Conservation (phyloP, 1,140 invertebrate genomes). For the Sycophila sp. region DNA sequence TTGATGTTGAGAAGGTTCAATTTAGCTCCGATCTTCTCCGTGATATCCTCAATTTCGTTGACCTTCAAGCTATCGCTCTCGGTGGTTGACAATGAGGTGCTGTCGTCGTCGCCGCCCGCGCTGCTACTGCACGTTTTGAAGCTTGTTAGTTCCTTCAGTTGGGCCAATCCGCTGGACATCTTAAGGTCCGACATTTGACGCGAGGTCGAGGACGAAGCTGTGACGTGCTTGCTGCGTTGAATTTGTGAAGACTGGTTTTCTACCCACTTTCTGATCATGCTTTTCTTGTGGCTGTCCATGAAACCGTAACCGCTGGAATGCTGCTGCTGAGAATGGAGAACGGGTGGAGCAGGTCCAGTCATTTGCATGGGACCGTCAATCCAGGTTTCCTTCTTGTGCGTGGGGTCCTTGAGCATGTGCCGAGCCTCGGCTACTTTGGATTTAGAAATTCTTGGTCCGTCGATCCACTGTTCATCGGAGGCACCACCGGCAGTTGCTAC, state of each 20-base stretch:
- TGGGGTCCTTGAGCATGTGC: slow-evolving; percentile 80
- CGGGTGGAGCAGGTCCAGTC: slow-evolving; percentile 52
- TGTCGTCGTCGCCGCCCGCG: slow-evolving; percentile 60
- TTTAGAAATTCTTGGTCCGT: slow-evolving; percentile 89
- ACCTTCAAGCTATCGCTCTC: slow-evolving; percentile 60
- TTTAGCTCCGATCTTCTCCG: slow-evolving; percentile 59
- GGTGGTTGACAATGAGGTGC: slow-evolving; percentile 56
- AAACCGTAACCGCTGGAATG: slow-evolving; percentile 77
- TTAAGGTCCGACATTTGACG: not conserved
- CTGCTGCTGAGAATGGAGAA: slow-evolving; percentile 63
- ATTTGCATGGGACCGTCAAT: slow-evolving; percentile 86
- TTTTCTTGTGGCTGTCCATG: slow-evolving; percentile 91
- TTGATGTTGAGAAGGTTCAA: slow-evolving; percentile 58
- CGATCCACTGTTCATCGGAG: slow-evolving; percentile 93
- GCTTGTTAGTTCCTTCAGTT: slow-evolving; percentile 72
- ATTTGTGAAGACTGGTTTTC: slow-evolving; percentile 89
- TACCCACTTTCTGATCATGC: slow-evolving; percentile 93
- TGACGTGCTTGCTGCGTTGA: slow-evolving; percentile 57
- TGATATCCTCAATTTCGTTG: slow-evolving; percentile 61
- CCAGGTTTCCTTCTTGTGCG: slow-evolving; percentile 90
- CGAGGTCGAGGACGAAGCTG: not conserved
- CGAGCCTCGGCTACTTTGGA: slow-evolving; percentile 83
- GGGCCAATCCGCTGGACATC: slow-evolving; percentile 52
- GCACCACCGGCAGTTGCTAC: slow-evolving; percentile 57
- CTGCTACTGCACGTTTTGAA: slow-evolving; percentile 71